These are phyloP conservation scores for Pollicipes pollicipes DNA, from an alignment of 1,140 invertebrate species.

Conservation along the genomic window DNA sequence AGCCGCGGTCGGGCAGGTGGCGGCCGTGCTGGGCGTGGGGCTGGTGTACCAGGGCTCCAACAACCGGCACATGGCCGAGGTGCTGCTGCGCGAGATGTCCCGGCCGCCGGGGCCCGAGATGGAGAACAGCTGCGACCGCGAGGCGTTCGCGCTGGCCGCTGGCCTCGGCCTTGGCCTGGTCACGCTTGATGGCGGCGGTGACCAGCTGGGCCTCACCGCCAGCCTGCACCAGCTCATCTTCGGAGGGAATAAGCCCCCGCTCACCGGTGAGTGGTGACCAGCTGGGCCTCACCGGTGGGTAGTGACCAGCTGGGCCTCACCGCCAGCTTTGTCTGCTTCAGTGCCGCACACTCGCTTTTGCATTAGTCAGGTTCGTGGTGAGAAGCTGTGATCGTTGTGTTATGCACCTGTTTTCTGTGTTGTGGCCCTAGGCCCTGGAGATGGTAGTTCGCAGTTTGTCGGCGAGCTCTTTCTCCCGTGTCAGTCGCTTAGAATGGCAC, in stretches of 20 bases:
- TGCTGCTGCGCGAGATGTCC: slow-evolving; percentile 73
- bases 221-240: slow-evolving; percentile 84
- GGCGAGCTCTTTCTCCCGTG: too few species aligned
- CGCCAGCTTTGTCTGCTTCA: too few species aligned
- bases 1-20: slow-evolving; percentile 11
- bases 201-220: slow-evolving; percentile 55
- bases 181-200: slow-evolving; percentile 47
- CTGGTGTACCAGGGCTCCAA: slow-evolving; percentile 77
- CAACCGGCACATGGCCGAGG: slow-evolving; percentile 83
- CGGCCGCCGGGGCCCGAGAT: slow-evolving; percentile 85
- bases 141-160: slow-evolving; percentile 82
- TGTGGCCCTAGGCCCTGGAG: too few species aligned
- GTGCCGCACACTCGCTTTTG: too few species aligned
- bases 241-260: slow-evolving; percentile 62
- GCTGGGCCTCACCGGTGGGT: slow-evolving; percentile 27
- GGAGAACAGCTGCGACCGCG: slow-evolving; percentile 84
- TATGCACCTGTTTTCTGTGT: too few species aligned
- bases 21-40: slow-evolving; percentile 14
- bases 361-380: too few species aligned
- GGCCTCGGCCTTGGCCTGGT: slow-evolving; percentile 79
- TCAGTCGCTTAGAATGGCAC: too few species aligned
- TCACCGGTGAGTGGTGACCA: slow-evolving; percentile 35
- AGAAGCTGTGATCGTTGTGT: too few species aligned
- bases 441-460: too few species aligned
- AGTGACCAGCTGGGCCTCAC: slow-evolving; percentile 47